phyloP scores from a whole-genome alignment of 1,140 invertebrate genomes.

The Myzus persicae region DNA sequence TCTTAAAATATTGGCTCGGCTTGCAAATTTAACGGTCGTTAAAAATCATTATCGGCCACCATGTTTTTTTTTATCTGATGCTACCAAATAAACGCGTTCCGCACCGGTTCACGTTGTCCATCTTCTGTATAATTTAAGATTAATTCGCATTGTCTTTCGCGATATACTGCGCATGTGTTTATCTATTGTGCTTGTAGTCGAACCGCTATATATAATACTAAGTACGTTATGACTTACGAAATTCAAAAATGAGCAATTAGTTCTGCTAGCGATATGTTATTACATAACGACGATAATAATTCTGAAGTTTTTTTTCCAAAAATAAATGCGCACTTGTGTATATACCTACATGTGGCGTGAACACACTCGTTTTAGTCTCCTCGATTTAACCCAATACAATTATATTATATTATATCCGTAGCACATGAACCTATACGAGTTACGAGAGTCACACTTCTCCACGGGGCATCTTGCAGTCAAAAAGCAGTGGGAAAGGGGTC shows the following conservation, averaged over 20 bases:
- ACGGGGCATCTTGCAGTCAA: background rate
- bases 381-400: background rate
- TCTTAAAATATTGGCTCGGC: background rate
- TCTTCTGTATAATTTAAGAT: background rate
- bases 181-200: background rate
- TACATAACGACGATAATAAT: background rate
- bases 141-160: conserved; percentile 20
- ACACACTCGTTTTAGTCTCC: background rate
- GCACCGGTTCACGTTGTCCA: background rate
- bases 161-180: background rate
- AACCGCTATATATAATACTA: background rate
- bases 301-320: background rate
- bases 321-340: background rate
- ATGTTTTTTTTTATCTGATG: background rate
- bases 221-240: background rate
- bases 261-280: background rate
- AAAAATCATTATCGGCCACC: background rate
- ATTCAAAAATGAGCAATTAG: background rate
- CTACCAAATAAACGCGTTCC: conserved; percentile 30
- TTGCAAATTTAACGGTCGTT: background rate
- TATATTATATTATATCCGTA: background rate
- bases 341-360: background rate
- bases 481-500: background rate
- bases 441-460: background rate
- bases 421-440: background rate